Conservation (phyloP, 2,888 invertebrate species). For the Ectemnius lituratus region DNA sequence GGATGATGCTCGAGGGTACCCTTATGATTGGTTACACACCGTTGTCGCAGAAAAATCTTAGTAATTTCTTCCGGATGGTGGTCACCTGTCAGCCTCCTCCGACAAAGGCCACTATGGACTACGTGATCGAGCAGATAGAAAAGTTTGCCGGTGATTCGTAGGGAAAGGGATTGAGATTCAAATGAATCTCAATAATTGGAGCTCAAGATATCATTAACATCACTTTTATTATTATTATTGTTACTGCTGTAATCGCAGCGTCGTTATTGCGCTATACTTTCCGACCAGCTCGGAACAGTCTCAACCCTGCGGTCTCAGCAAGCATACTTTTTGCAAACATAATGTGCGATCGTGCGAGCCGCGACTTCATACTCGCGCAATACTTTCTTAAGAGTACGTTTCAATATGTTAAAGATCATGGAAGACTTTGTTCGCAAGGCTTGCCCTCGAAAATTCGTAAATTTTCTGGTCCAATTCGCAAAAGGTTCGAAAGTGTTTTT, state of each 20-base stretch:
- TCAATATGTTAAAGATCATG: slow-evolving; percentile 7
- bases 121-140: slow-evolving; percentile 83
- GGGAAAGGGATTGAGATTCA: not conserved
- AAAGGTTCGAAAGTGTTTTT: slow-evolving; percentile 19
- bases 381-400: too few relatives aligned
- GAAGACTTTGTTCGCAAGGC: slow-evolving; percentile 22
- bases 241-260: slow-evolving; percentile 24
- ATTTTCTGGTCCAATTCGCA: slow-evolving; percentile 11
- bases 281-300: not conserved
- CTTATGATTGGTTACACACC: slow-evolving; percentile 90
- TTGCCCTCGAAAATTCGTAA: not conserved
- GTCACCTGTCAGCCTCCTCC: slow-evolving; percentile 85
- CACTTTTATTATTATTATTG: slow-evolving; percentile 7
- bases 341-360: too few relatives aligned
- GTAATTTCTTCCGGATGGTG: slow-evolving; percentile 89
- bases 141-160: slow-evolving; percentile 79
- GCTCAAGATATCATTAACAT: not conserved
- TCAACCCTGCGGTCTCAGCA: not conserved
- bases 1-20: slow-evolving; percentile 82
- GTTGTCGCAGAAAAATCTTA: slow-evolving; percentile 80
- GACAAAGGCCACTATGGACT: slow-evolving; percentile 81
- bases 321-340: not conserved
- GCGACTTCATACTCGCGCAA: too few relatives aligned
- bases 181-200: not conserved
- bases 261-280: slow-evolving; percentile 14